These are phyloP conservation scores for Cassiopea xamachana DNA, from an alignment of 30 jellyfish, hydroid and myxozoan genomes.

Conservation along the genomic window DNA sequence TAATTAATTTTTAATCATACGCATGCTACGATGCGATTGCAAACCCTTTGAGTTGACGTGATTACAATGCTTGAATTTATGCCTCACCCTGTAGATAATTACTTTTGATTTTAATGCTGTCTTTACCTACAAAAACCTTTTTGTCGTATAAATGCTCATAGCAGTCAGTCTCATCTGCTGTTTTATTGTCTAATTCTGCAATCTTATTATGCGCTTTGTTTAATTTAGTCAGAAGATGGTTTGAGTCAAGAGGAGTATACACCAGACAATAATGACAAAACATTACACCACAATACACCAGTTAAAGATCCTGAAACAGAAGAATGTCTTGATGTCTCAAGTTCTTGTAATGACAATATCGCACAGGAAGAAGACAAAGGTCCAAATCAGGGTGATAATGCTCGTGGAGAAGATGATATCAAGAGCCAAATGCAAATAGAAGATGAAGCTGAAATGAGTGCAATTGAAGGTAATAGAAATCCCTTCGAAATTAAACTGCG, in stretches of 20 bases:
- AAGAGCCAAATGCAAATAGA: background rate
- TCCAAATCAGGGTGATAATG: background rate
- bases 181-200: background rate
- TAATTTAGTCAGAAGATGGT: background rate
- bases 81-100: too few species aligned
- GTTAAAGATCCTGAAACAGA: background rate
- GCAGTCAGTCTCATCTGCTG: too few species aligned
- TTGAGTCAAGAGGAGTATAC: background rate
- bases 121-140: too few species aligned
- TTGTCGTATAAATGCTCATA: too few species aligned
- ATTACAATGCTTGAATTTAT: too few species aligned
- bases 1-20: too few species aligned
- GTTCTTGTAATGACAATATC: background rate
- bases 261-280: background rate
- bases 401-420: background rate
- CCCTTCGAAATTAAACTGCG: background rate
- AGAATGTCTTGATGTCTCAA: background rate
- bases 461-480: background rate
- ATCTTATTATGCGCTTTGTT: background rate
- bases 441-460: background rate
- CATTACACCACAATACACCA: background rate
- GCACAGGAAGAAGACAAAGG: background rate
- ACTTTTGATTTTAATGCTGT: too few species aligned
- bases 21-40: too few species aligned
- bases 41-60: too few species aligned